A percentile compares a stretch with the other conserved stretches of the same genome.
These are phyloP conservation scores for Proisotoma minuta DNA, from an alignment of 2,888 invertebrate species.

Conservation along the genomic window DNA sequence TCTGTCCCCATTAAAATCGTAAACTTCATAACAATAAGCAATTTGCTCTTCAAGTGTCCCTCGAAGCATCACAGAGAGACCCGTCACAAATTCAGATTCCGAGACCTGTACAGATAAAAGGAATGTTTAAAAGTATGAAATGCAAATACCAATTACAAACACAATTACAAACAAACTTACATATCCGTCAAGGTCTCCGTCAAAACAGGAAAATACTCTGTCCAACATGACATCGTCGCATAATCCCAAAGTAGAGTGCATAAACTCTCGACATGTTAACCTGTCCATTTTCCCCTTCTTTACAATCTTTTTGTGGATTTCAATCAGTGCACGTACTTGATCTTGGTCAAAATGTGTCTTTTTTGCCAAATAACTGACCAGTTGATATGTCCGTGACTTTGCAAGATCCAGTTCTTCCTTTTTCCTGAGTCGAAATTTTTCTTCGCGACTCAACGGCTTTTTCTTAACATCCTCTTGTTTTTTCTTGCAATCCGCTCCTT, in stretches of 20 bases:
- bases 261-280: constrained; percentile 65
- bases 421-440: no score
- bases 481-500: no score
- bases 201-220: constrained; percentile 72
- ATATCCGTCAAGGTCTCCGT: constrained; percentile 65
- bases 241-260: constrained; percentile 70
- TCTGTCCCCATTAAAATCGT: constrained; percentile 72
- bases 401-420: constrained; percentile 18
- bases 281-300: constrained; percentile 56
- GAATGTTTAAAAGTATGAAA: background rate
- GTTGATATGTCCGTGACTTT: background rate
- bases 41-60: constrained; percentile 66
- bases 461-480: no score
- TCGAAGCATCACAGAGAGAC: constrained; percentile 68
- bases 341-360: constrained; percentile 28
- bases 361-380: constrained; percentile 16
- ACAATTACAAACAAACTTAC: constrained; percentile 50
- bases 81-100: constrained; percentile 62
- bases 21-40: constrained; percentile 64
- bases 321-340: constrained; percentile 19
- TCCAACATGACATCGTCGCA: constrained; percentile 76
- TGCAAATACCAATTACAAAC: background rate
- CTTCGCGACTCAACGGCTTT: no score
- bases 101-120: no score
- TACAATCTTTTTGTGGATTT: constrained; percentile 16